Evolutionary conservation across 2,113 vertebrate species (phyloP), one percentile per base, ranked within the genome.

Genomic region (Cyanoderma ruficeps): DNA sequence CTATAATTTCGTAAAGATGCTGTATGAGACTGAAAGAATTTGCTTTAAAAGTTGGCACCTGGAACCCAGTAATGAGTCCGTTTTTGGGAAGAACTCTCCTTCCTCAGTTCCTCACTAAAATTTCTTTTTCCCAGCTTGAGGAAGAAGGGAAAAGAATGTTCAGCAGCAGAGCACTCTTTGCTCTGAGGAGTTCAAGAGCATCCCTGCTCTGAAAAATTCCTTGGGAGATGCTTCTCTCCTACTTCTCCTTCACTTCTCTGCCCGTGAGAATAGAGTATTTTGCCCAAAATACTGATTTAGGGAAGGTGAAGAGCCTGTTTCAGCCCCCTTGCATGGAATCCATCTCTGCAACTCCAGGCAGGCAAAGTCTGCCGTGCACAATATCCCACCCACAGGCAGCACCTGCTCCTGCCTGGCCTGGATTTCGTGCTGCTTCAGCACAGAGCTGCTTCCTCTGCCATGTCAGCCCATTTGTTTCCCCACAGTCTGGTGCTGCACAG

Each of bases 1-100:
- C 92, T 95, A 85, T 96, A 93, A 75, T 97, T 93, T 91, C 69
- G 93, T 95, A 86, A 94, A 95, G 88, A 94, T 33, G 44, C 74
- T 55, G 35, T 76, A 44, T 35, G 94, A 94, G 90, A 96, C 23
- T 55, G 88, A 94, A 95, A 67, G 81, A 63, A 89, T 96, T 95
- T 96, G 23, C 76, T 94, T 47, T 64, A 64, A 71, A 72, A 65
- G 33, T 27, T 72, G 50, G 79, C 52, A 71, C 42, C 80, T 90
- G 86, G 50, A 76, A 31, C 37, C 30, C 74, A 50, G 44, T 49
- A 52, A 49, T 31, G 71, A 35, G 60, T 67, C 77, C 63, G 8
- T 82, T 67, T 90, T 70, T 83, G 91, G 64, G 82, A 41, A 44
- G 27, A 89, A 52, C 27, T 53, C 19, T 87, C 21, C 50, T 77